phyloP scores from a whole-genome alignment of 2,888 invertebrate genomes.

The Hyppa rectilinea region DNA sequence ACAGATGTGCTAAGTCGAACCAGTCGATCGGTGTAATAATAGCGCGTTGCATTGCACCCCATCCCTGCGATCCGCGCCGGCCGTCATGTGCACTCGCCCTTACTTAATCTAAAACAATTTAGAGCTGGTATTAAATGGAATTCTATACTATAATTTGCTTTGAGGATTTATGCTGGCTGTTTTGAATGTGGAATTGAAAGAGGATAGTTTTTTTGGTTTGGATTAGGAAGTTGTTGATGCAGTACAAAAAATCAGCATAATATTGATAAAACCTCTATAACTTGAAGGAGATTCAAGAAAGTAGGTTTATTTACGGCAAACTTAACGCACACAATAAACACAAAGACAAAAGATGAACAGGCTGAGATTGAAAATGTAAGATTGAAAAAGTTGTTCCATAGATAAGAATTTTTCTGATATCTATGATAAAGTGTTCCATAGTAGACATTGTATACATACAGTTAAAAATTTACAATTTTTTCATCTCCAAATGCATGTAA shows the following conservation, averaged over 20 bases:
- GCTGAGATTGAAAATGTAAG: no score
- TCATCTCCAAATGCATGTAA: neutral
- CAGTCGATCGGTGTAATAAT: slow-evolving; percentile 63
- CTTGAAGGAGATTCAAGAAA: no score
- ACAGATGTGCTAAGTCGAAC: slow-evolving; percentile 53
- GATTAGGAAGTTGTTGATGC: neutral
- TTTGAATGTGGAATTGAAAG: slow-evolving; percentile 32
- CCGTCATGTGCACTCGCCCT: slow-evolving; percentile 82
- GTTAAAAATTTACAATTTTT: no score
- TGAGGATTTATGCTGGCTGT: slow-evolving; percentile 38
- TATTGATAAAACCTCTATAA: no score
- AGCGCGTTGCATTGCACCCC: slow-evolving; percentile 62
- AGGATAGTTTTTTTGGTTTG: neutral
- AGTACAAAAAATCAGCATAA: no score
- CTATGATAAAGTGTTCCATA: no score
- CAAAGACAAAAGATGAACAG: no score
- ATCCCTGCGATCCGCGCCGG: slow-evolving; percentile 58
- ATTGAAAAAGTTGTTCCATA: no score
- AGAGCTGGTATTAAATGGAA: slow-evolving; percentile 59
- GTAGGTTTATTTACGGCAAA: no score
- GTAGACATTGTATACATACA: no score
- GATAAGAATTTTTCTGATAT: no score
- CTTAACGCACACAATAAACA: no score
- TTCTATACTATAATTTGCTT: slow-evolving; percentile 63
- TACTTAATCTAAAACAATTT: slow-evolving; percentile 72